Evolutionary conservation across 2,113 vertebrate species (phyloP), one percentile per base, ranked within the genome.

Genomic region (Notarius quadriscutis): DNA sequence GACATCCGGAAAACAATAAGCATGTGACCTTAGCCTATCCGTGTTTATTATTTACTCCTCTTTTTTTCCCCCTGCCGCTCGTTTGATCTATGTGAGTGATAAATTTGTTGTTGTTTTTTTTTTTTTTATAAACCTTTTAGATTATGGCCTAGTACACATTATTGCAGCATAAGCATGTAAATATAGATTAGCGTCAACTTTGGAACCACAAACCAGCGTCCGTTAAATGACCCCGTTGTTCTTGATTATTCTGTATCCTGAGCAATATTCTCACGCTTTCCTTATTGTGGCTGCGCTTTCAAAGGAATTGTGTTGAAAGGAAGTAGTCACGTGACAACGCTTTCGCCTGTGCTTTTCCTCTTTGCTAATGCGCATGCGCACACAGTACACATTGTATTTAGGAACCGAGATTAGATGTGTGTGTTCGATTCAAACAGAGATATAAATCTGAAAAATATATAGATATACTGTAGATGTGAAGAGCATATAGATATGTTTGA

Each of bases 321-420:
- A 63, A 91, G 91, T 67, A 3, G 34, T 90, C 88, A 83, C 22
- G 93, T 94, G 93, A 95, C 91, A 53, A 80, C 67, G 90, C 62
- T 88, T 63, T 87, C 88, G 67, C 89, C 84, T 27, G 55, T 18
- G 6, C 7, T 5, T 27, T 22, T 53, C 72, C 75, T 25, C 30
- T 30, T 7, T 67, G 48, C 4, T 14, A 25, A 4, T n/a, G 41
- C 85, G 57, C 81, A 77, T 83, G 81, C 69, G 86, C 79, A 7
- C 22, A 51, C 25, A 6, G 41, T 14, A 81, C 78, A 11, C 20
- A 8, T 8, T 20, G 55, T 11, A 55, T n/a, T 79, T 17, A 1
- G 15, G 48, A 55, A 20, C 41, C 27, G n/a, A 6, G n/a, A 55
- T 55, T 53, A 84, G 11, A 17, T 25, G 18, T 30, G 9, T 9